Percentiles rank a stretch among this genome's conserved stretches.
Evolutionary conservation across 2,113 vertebrate genomes (phyloP).

Genomic region (Myrmecobius fasciatus): DNA sequence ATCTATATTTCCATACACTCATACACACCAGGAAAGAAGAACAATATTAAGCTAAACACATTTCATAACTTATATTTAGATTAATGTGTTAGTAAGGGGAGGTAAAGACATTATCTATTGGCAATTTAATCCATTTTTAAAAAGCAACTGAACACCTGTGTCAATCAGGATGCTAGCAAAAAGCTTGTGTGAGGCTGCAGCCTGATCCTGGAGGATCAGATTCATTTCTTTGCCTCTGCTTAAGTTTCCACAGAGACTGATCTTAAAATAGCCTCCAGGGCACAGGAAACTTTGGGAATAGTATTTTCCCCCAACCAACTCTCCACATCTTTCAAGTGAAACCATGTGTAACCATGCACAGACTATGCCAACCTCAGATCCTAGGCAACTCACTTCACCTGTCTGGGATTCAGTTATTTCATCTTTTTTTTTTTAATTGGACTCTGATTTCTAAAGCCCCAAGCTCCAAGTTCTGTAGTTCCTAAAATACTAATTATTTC

Average conservation of each 20-base stretch:
- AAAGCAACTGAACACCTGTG: constrained; percentile 53
- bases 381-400: neutral
- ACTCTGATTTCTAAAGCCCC: neutral
- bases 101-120: constrained; percentile 39
- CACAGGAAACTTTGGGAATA: constrained; percentile 26
- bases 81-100: neutral
- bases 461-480: neutral
- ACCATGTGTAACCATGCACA: neutral
- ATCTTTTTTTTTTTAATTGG: neutral
- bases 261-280: constrained; percentile 9
- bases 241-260: constrained; percentile 45
- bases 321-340: constrained; percentile 21
- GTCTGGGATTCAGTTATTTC: neutral
- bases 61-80: neutral
- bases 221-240: constrained; percentile 66
- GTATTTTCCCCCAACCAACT: constrained; percentile 13
- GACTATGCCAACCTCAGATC: neutral
- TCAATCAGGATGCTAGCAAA: constrained; percentile 49
- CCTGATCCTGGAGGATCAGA: constrained; percentile 57
- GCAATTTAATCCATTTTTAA: constrained; percentile 36
- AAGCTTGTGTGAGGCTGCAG: constrained; percentile 49
- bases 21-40: neutral
- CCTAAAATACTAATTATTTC: neutral
- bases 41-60: neutral
- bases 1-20: too few species aligned